These are phyloP conservation scores for Sapajus apella DNA, from an alignment of 2,113 vertebrate genomes.

Conservation along the genomic window DNA sequence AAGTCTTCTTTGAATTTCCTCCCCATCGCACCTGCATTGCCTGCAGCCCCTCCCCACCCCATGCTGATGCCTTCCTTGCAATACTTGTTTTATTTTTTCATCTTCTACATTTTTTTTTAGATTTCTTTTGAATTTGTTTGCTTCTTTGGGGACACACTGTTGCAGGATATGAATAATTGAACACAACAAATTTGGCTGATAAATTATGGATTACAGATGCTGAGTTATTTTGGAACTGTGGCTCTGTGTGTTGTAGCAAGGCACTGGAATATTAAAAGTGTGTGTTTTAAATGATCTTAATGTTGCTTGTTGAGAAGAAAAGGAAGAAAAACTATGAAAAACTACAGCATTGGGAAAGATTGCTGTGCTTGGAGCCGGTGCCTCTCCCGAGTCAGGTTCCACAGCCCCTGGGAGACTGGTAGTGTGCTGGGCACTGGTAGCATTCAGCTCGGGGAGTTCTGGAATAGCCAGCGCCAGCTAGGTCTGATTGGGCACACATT, in stretches of 20 bases:
- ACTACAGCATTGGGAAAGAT: not conserved
- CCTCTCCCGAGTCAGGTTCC: not conserved
- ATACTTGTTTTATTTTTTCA: not conserved
- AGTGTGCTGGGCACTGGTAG: too few species aligned
- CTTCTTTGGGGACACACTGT: conserved; percentile 10
- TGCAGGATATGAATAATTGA: conserved; percentile 74
- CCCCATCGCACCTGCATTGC: not conserved
- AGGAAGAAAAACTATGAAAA: not conserved
- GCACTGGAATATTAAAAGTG: conserved; percentile 49
- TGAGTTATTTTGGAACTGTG: conserved; percentile 38
- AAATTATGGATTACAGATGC: conserved; percentile 71
- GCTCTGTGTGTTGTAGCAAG: not conserved
- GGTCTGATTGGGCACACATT: accelerated
- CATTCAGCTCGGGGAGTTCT: too few species aligned
- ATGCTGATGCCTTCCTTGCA: not conserved
- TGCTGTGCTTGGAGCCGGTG: not conserved
- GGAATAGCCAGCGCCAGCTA: accelerated
- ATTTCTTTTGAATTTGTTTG: conserved; percentile 7
- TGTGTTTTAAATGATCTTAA: conserved; percentile 10
- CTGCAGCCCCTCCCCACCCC: not conserved
- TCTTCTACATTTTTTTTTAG: not conserved
- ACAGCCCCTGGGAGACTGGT: not conserved
- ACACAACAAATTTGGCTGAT: conserved; percentile 64
- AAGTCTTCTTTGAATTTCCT: not conserved
- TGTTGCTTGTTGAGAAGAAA: not conserved